A percentile compares a stretch with the other conserved stretches of the same genome.
These are phyloP conservation scores for Dendrocopos noguchii DNA, from an alignment of 2,113 vertebrate species.

Conservation along the genomic window DNA sequence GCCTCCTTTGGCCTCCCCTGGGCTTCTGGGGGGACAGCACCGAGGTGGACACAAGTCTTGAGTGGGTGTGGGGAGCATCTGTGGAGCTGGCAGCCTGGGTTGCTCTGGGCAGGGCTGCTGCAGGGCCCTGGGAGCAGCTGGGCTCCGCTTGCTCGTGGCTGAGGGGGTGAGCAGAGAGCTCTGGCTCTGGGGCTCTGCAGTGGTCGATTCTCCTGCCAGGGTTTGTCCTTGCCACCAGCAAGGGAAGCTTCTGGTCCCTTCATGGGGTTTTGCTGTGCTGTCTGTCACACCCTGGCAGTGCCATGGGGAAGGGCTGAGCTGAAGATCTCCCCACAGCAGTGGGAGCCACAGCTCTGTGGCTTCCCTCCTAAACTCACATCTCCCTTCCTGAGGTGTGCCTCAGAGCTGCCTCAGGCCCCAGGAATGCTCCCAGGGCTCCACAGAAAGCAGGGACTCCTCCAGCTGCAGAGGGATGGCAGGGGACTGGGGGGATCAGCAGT, in stretches of 20 bases:
- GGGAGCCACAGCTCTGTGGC: constrained; percentile 30
- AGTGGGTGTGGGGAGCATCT: not conserved
- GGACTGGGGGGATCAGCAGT: not conserved
- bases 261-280: not conserved
- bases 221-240: constrained; percentile 34
- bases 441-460: not conserved
- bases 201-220: not conserved
- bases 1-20: not conserved
- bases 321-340: not conserved
- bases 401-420: not conserved
- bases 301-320: not conserved
- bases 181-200: not conserved
- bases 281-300: not conserved
- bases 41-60: fast-evolving
- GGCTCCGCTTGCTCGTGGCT: not conserved
- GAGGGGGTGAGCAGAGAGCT: not conserved
- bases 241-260: constrained; percentile 7
- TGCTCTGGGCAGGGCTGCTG: not conserved
- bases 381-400: constrained; percentile 31
- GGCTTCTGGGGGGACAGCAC: not conserved
- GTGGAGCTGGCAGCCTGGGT: not conserved
- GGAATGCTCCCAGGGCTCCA: not conserved
- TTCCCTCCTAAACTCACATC: constrained; percentile 21
- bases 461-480: not conserved
- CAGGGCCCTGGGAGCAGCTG: not conserved